Evolutionary conservation across 2,888 invertebrate species (phyloP).

Genomic region (Hypsopygia costalis): DNA sequence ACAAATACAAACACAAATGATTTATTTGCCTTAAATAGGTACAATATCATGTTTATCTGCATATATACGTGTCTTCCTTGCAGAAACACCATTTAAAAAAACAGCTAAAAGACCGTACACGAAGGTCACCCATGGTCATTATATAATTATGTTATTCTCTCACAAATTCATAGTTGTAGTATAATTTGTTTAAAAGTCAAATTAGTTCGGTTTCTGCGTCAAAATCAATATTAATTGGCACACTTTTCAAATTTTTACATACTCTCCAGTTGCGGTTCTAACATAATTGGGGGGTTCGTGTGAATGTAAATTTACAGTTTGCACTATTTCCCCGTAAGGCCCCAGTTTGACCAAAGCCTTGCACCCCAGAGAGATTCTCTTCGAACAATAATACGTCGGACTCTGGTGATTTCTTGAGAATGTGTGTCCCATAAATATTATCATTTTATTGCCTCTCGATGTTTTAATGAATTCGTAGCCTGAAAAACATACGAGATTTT

Average conservation of each 20-base stretch:
- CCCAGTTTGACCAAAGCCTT: conserved; percentile 27
- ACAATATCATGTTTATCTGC: too few relatives aligned
- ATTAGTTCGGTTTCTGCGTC: too few relatives aligned
- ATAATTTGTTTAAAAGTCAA: too few relatives aligned
- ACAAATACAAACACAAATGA: too few relatives aligned
- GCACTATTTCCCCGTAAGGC: conserved; percentile 19
- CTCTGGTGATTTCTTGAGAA: conserved; percentile 1
- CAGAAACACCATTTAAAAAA: too few relatives aligned
- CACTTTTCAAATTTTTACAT: background rate
- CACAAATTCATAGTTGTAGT: too few relatives aligned
- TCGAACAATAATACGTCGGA: conserved; percentile 23
- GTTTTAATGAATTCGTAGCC: conserved; percentile 6
- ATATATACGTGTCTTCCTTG: too few relatives aligned
- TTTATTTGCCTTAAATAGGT: too few relatives aligned
- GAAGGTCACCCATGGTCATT: too few relatives aligned
- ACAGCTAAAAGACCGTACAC: too few relatives aligned
- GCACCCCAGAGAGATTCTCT: conserved; percentile 18
- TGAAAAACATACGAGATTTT: background rate
- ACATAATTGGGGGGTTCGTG: conserved; percentile 27
- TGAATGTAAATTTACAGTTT: conserved; percentile 22
- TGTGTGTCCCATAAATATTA: background rate
- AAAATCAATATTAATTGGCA: too few relatives aligned
- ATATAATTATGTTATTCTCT: too few relatives aligned
- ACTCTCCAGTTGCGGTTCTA: background rate
- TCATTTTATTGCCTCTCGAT: background rate